Evolutionary conservation across 1,140 invertebrate species (phyloP), one percentile per base, ranked within the genome.

Genomic region (Cryptotermes secundus): DNA sequence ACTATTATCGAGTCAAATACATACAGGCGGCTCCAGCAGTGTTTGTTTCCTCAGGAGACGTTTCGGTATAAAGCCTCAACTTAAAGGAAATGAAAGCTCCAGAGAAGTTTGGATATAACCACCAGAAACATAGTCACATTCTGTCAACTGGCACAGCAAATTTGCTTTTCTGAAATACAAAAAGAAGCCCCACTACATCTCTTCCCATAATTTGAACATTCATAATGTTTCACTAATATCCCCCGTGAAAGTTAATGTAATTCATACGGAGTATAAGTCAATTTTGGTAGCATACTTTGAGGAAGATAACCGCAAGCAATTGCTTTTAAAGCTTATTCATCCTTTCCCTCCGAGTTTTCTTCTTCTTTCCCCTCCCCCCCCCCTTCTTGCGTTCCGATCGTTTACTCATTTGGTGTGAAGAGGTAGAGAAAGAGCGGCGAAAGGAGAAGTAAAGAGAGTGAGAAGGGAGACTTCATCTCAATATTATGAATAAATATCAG

Each of bases 401-500:
- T 81, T 81, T 81, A 81, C 80, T 81, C 35, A 81, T 81, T 81
- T 81, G 80, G 80, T 81, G 80, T 81, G 35, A 45, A 81, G 35
- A 81, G 80, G 22, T n/a, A 31, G 80, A 81, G 80, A 45, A 31
- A 26, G 35, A 45, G 80, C 38, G 83, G 53, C 22, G 35, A 82
- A 82, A 53, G 81, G n/a, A 82, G 38, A 82, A 14, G 19, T 3
- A 82, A 82, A 82, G 81, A 45, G 38, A 82, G 36, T 42, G 81
- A 42, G 83, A 65, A 34, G n/a, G 65, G 49, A 38, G 81, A 84
- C 83, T 82, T 85, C 85, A 85, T 85, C 85, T 84, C 85, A 84
- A 84, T 85, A 85, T 84, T 85, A 85, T 85, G 85, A 86, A 86
- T 86, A 86, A 86, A 86, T 86, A 86, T 86, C 85, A 82, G 80